phyloP scores from a whole-genome alignment of 1,140 invertebrate genomes.

The Melanaphis sacchari region DNA sequence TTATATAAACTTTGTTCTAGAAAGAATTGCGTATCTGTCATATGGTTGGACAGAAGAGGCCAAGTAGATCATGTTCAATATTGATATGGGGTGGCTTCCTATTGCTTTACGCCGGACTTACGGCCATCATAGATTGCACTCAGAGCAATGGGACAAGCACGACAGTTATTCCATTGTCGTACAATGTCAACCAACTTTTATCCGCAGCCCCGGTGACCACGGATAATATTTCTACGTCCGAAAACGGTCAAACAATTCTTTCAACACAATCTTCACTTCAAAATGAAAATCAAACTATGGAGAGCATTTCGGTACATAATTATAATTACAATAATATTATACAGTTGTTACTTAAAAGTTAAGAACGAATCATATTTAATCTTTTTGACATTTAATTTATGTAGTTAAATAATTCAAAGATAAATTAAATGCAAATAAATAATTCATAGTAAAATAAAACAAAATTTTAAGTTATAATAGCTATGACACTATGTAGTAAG shows the following conservation, averaged over 20 bases:
- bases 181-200: background rate
- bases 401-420: background rate
- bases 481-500: too few relatives aligned
- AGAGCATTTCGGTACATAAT: background rate
- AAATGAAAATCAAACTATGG: slow-evolving; percentile 10
- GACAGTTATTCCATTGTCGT: background rate
- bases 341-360: background rate
- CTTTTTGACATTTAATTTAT: background rate
- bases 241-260: background rate
- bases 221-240: background rate
- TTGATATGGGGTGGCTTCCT: slow-evolving; percentile 50
- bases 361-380: background rate
- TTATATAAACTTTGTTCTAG: slow-evolving; percentile 6
- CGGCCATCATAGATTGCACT: slow-evolving; percentile 48
- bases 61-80: slow-evolving; percentile 53
- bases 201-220: background rate
- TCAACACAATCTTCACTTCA: background rate
- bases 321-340: background rate
- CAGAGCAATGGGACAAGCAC: background rate
- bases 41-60: slow-evolving; percentile 53
- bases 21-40: slow-evolving; percentile 13
- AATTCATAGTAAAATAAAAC: background rate
- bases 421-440: background rate
- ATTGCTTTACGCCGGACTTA: slow-evolving; percentile 32
- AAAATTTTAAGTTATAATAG: background rate